Evolutionary conservation across 2,113 vertebrate genomes (phyloP), one percentile per base, ranked within the genome.

Genomic region (Agapornis roseicollis): DNA sequence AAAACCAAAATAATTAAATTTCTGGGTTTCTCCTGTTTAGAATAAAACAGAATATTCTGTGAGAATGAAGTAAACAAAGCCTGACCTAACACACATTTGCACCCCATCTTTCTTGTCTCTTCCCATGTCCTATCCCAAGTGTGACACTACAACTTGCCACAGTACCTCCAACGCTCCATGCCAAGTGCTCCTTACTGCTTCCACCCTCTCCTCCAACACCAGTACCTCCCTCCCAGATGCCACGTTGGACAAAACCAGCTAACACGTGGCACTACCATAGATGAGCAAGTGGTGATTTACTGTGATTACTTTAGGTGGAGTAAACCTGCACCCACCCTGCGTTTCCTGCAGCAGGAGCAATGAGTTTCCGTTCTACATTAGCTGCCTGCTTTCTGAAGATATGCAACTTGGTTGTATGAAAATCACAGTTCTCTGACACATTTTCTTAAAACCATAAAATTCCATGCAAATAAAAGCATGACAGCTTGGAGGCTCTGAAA

Each of bases 301-400:
- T 61, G 35, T 24, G 55, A 31, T 63, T 70, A 77, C 15, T 65
- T 80, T 8, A 53, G 29, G 15, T 20, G 4, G 19, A 82, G 20
- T 28, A 70, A 83, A 88, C 37, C 25, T 37, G 77, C 91, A 73
- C 7, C 9, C 27, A 63, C 13, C 14, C 24, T 11, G 2, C 0
- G 0, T 23, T 69, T 85, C 58, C 33, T 55, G 20, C 18, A 25
- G 35, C 0, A 0, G 31, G 23, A 85, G 31, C 61, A 82, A 4
- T 11, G 7, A 65, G 29, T 23, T 37, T 52, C 41, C 24, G 44
- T 46, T 80, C 53, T 31, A 52, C 1, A 0, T 5, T 35, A 85
- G 29, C 19, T 49, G n/a, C 13, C 18, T 11, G 1, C 58, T 70
- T 93, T 85, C 64, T 80, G n/a, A 58, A 90, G 85, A 58, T 15